Conservation (phyloP, 2,113 vertebrate species). For the Carassius carassius region DNA sequence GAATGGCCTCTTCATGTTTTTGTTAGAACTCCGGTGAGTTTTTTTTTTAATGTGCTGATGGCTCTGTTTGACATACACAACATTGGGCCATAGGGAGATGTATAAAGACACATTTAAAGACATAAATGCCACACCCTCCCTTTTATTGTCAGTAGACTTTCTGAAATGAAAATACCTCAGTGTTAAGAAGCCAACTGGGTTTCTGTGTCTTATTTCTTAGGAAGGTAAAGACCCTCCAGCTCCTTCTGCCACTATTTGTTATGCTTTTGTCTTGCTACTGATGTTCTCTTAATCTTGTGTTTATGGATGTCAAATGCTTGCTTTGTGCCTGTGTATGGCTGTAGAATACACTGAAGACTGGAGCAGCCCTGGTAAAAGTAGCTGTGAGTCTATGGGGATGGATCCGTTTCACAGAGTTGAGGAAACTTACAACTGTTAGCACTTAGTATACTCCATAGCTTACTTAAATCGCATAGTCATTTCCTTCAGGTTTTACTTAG, state of each 20-base stretch:
- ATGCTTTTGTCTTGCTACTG: neutral
- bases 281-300: slow-evolving; percentile 22
- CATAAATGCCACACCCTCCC: neutral
- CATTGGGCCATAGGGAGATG: neutral
- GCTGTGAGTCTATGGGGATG: slow-evolving; percentile 9
- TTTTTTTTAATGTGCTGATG: neutral
- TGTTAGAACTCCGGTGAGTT: neutral
- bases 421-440: slow-evolving; percentile 24
- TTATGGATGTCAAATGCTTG: slow-evolving; percentile 25
- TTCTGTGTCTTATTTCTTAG: slow-evolving; percentile 15
- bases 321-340: neutral
- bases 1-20: neutral
- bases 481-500: slow-evolving; percentile 14
- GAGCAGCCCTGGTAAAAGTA: slow-evolving; percentile 4
- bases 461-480: slow-evolving; percentile 27
- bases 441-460: neutral
- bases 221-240: neutral
- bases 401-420: slow-evolving; percentile 5
- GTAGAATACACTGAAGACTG: neutral
- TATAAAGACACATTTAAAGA: neutral
- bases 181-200: slow-evolving; percentile 9
- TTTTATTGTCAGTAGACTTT: slow-evolving; percentile 23
- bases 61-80: neutral
- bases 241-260: neutral
- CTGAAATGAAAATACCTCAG: slow-evolving; percentile 9